phyloP scores from a whole-genome alignment of 35 echinoderm and acorn worm genomes.

The Strongylocentrotus purpuratus region DNA sequence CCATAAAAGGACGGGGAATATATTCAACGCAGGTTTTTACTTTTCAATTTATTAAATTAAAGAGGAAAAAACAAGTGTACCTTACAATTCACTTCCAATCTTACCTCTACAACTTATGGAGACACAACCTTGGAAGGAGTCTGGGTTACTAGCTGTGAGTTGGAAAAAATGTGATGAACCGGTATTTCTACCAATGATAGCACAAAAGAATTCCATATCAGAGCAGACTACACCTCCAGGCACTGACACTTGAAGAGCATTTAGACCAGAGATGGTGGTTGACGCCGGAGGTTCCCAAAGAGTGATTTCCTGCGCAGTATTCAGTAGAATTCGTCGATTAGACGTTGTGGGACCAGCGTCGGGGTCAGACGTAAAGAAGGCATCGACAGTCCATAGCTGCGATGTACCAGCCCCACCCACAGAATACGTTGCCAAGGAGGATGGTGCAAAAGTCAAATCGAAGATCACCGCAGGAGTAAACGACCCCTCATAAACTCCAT shows the following conservation, averaged over 20 bases:
- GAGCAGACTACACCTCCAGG: background rate
- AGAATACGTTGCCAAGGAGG: background rate
- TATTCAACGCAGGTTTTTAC: no score
- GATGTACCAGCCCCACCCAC: no score
- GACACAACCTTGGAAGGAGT: no score
- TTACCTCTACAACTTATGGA: conserved; percentile 45
- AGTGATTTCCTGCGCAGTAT: no score
- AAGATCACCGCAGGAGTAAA: background rate
- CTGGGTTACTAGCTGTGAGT: background rate
- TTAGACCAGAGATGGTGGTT: background rate
- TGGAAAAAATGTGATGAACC: background rate
- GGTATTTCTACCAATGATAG: background rate
- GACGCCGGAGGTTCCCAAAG: background rate
- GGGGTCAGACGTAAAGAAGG: no score
- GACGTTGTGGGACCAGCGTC: no score
- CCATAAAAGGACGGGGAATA: no score
- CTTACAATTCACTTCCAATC: background rate
- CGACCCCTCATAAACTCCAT: background rate
- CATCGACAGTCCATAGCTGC: no score
- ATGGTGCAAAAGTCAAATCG: background rate
- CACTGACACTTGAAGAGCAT: background rate
- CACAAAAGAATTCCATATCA: conserved; percentile 16
- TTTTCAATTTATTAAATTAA: no score
- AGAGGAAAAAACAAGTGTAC: no score
- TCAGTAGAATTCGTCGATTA: no score